These are phyloP conservation scores for Polypedilum pembai DNA, from an alignment of 1,140 invertebrate genomes.

Conservation along the genomic window DNA sequence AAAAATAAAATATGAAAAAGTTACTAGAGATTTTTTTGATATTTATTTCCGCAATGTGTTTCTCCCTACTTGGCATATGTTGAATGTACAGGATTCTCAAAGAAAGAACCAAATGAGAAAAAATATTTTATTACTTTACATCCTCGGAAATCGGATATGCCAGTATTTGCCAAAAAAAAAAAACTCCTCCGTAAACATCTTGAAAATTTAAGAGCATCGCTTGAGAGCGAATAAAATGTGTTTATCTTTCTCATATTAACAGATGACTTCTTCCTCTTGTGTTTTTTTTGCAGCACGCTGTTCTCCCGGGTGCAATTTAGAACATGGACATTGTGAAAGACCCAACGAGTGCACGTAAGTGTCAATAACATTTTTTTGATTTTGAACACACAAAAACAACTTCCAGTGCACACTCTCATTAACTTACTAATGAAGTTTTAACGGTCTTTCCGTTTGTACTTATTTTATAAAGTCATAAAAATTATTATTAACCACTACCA, in stretches of 20 bases:
- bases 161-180: slow-evolving; percentile 21
- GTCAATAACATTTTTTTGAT: slow-evolving; percentile 34
- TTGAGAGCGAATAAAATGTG: slow-evolving; percentile 26
- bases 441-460: no score
- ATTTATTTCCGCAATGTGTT: slow-evolving; percentile 25
- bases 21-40: slow-evolving; percentile 20
- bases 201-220: slow-evolving; percentile 27
- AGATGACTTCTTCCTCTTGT: slow-evolving; percentile 39
- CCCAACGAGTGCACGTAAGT: slow-evolving; percentile 96
- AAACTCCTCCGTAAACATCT: neutral
- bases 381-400: neutral
- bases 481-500: neutral
- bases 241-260: slow-evolving; percentile 32
- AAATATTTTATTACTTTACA: slow-evolving; percentile 25
- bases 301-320: slow-evolving; percentile 77
- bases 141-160: slow-evolving; percentile 24
- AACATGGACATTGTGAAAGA: slow-evolving; percentile 82
- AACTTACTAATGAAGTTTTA: no score
- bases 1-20: neutral
- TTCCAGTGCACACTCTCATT: no score
- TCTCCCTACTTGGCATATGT: slow-evolving; percentile 11
- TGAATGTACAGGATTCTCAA: slow-evolving; percentile 13
- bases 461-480: neutral
- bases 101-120: neutral
- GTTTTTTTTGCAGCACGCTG: slow-evolving; percentile 80